A percentile compares a stretch with the other conserved stretches of the same genome.
Conservation (phyloP, 2,888 invertebrate genomes). For the Xanthostigma xanthostigma region DNA sequence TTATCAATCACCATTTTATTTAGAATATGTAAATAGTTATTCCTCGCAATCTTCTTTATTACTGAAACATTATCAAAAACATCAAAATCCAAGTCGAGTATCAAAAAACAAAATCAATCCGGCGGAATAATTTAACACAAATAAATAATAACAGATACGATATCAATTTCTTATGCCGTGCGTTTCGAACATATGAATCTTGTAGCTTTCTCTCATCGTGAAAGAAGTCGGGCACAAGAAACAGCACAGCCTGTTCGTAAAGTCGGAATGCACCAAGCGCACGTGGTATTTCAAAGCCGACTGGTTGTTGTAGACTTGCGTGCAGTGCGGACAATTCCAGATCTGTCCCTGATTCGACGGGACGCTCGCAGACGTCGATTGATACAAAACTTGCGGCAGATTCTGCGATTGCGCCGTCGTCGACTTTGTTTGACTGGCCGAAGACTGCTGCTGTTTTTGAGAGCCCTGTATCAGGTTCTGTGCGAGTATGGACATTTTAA, state of each 20-base stretch:
- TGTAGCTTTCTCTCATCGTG: conserved; percentile 49
- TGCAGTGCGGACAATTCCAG: conserved; percentile 53
- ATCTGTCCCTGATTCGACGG: conserved; percentile 22
- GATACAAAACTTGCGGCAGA: conserved; percentile 22
- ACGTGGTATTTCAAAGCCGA: conserved; percentile 55
- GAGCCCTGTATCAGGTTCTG: too few relatives aligned
- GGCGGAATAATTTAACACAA: too few relatives aligned
- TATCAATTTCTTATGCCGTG: conserved; percentile 45
- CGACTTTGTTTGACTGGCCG: too few relatives aligned
- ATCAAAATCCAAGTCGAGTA: too few relatives aligned
- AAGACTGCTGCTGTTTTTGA: too few relatives aligned
- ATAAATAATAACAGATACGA: neutral
- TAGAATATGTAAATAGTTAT: too few relatives aligned
- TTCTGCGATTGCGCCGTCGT: conserved; percentile 17
- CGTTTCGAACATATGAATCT: conserved; percentile 52
- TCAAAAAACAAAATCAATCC: too few relatives aligned
- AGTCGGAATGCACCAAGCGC: conserved; percentile 50
- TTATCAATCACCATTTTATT: too few relatives aligned
- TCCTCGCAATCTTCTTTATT: too few relatives aligned
- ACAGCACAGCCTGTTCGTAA: conserved; percentile 51
- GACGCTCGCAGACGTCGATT: conserved; percentile 35
- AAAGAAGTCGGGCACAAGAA: conserved; percentile 55
- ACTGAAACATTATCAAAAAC: too few relatives aligned
- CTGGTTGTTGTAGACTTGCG: conserved; percentile 52
- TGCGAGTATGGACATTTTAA: too few relatives aligned